Evolutionary conservation across 1,140 invertebrate genomes (phyloP).

Genomic region (Galendromus occidentalis): DNA sequence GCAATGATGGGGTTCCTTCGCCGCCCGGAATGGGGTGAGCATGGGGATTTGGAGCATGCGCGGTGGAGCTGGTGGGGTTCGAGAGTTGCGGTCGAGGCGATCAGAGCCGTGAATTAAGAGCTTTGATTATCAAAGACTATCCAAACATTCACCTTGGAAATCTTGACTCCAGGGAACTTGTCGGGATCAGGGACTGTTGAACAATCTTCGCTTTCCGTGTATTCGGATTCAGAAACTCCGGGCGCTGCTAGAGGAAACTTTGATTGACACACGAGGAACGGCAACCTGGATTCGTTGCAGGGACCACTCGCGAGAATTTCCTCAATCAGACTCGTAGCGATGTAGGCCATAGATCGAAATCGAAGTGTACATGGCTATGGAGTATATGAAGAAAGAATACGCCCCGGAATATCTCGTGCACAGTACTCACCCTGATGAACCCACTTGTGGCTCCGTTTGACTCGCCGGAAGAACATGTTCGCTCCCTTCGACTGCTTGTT

Average conservation of each 20-base stretch:
- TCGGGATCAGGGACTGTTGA: conserved; percentile 1
- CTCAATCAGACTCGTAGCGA: not conserved
- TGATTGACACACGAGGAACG: too few species aligned
- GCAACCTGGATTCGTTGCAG: not conserved
- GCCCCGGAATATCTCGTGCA: not conserved
- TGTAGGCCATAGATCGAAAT: not conserved
- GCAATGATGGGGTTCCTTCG: too few species aligned
- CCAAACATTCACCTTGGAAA: conserved; percentile 13
- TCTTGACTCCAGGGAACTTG: conserved; percentile 12
- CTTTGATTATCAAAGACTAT: too few species aligned
- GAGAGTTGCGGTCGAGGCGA: too few species aligned
- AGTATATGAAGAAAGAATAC: too few species aligned
- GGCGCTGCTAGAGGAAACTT: too few species aligned
- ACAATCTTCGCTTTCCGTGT: conserved; percentile 3
- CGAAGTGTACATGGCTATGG: not conserved
- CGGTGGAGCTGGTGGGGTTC: too few species aligned
- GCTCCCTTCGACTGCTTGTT: conserved; percentile 79
- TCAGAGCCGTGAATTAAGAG: too few species aligned
- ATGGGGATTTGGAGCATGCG: too few species aligned
- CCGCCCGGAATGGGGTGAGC: too few species aligned
- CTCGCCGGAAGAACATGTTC: conserved; percentile 82
- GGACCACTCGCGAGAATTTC: too few species aligned
- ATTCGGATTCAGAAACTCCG: not conserved
- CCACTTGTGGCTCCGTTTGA: conserved; percentile 80
- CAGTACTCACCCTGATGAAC: conserved; percentile 54